Conservation (phyloP, 2,888 invertebrate species). For the Bellardia bayeri region DNA sequence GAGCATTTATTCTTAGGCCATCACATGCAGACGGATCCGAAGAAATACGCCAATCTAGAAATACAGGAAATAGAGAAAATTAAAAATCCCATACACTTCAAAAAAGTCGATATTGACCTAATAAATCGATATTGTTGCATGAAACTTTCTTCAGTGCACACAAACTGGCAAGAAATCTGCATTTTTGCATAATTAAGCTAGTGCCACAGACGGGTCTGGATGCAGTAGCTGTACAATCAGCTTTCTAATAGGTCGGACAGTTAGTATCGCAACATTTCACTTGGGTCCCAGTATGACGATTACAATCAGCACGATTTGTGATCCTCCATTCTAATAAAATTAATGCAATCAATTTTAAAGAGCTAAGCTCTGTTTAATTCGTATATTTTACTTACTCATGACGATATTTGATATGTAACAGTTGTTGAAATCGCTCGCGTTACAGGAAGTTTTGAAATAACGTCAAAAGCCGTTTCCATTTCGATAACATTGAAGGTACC, state of each 20-base stretch:
- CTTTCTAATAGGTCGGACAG: background rate
- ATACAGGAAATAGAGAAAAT: background rate
- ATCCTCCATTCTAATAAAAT: background rate
- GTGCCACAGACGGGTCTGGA: background rate
- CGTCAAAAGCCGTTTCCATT: constrained; percentile 10
- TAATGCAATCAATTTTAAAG: too few species aligned
- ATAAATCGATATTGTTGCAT: background rate
- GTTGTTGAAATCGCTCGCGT: background rate
- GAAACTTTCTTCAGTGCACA: background rate
- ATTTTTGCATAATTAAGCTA: background rate
- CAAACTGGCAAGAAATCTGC: background rate
- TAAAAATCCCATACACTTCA: background rate
- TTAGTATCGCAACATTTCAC: constrained; percentile 1
- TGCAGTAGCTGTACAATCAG: background rate
- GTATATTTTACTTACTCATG: background rate
- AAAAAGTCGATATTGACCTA: background rate
- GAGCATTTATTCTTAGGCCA: constrained; percentile 1
- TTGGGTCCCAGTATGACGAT: background rate
- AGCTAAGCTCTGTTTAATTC: background rate
- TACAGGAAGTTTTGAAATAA: background rate
- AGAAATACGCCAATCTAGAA: background rate
- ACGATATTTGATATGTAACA: background rate
- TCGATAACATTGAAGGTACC: background rate
- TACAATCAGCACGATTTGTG: background rate
- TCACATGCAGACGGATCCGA: background rate